A percentile compares a stretch with the other conserved stretches of the same genome.
Conservation (phyloP, 2,797 vertebrate species). For the Melanotaenia nigrans region DNA sequence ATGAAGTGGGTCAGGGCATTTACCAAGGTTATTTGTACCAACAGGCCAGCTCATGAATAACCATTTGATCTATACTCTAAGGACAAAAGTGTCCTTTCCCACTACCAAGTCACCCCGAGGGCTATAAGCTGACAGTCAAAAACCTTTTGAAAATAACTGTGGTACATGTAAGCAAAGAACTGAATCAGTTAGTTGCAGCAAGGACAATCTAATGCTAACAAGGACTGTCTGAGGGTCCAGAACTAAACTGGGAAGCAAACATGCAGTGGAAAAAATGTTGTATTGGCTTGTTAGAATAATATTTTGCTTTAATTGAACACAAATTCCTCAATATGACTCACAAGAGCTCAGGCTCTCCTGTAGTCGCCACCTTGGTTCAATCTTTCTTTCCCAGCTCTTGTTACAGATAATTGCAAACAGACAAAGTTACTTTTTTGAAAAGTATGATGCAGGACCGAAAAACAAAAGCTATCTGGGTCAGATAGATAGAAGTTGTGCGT, state of each 20-base stretch:
- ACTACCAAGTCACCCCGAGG: conserved; percentile 40
- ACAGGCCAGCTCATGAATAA: conserved; percentile 66
- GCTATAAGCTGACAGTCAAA: conserved; percentile 16
- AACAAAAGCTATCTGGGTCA: conserved; percentile 71
- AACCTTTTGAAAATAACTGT: conserved; percentile 21
- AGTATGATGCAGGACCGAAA: conserved; percentile 46
- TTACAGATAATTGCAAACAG: conserved; percentile 77
- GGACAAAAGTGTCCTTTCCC: conserved; percentile 60
- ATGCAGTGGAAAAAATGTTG: conserved; percentile 62
- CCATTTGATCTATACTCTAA: conserved; percentile 53
- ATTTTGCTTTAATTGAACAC: conserved; percentile 69
- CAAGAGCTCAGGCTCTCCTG: conserved; percentile 28
- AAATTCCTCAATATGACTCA: conserved; percentile 71
- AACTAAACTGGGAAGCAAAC: conserved; percentile 45
- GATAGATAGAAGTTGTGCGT: conserved; percentile 31
- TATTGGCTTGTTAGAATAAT: conserved; percentile 60
- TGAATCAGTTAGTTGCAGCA: conserved; percentile 20
- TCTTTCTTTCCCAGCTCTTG: conserved; percentile 51
- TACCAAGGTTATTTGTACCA: conserved; percentile 62
- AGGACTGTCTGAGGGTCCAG: conserved; percentile 26
- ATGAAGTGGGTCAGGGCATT: conserved; percentile 60
- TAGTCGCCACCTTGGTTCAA: conserved; percentile 60
- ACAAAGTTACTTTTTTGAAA: conserved; percentile 59
- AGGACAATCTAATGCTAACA: conserved; percentile 28
- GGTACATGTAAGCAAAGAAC: conserved; percentile 14